Base-by-base conservation (phyloP, 1,140 invertebrate genomes). In the Orussus abietinus region DNA sequence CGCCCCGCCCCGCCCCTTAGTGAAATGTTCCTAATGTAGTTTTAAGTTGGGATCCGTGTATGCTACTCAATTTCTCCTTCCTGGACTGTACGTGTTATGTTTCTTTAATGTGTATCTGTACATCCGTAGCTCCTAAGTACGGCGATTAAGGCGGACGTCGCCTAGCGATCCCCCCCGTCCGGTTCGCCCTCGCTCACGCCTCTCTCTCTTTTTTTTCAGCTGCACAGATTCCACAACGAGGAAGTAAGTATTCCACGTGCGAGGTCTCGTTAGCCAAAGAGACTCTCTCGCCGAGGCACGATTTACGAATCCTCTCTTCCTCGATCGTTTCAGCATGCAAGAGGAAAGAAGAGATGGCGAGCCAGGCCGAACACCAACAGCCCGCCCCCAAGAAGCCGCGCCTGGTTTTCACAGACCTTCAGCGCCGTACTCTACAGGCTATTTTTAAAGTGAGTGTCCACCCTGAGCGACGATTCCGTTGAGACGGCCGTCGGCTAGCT, bases 331-430 rank as follows among this genome's bases (percentile, higher is more conserved):
- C 78, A 90, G 92, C 89, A 57, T 96, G 94, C 84, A 98, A 98
- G 77, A 86, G 95, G 81, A 98, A 98, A 88, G 96, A 98, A 76
- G 93, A 97, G 64, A 80, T 85, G 77, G 75, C 74, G 78, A 80
- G 50, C 74, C 80, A 84, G 66, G 73, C 81, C 71, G 86, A 88
- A 71, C 85, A 86, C 77, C 71, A 72, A 76, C 80, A 85, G 66
- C 83, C 86, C 77, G 86, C 88, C 53, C 90, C 91, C 72, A 99
- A 99, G 84, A 99, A 98, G 78, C 96, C 96, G 45, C 89, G 96
- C 70, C 85, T 99, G 74, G 97, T 99, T 78, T 99, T 99, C 82
- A 99, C 97, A 66, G 96, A 99, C 80, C 90, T 99, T 64, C 97
- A 99, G 79, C 85, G 97, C 69, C 88, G 96, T 81, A 99, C 97